These are phyloP conservation scores for Heteromormyrus szaboi DNA, from an alignment of 2,797 vertebrate species.

Conservation along the genomic window DNA sequence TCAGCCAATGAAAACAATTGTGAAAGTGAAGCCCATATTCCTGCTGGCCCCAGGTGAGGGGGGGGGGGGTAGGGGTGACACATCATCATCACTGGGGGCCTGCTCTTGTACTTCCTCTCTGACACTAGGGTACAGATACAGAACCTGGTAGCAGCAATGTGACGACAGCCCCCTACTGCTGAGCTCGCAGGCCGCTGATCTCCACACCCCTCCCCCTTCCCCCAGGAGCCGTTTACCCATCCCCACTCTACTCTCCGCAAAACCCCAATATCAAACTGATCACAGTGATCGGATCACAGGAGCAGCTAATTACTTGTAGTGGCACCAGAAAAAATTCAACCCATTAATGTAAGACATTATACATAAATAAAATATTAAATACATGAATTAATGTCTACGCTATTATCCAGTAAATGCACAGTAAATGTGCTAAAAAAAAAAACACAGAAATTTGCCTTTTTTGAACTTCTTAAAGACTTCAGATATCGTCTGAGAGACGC, in stretches of 20 bases:
- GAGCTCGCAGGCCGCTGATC: not conserved
- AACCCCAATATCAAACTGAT: constrained; percentile 35
- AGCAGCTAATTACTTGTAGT: constrained; percentile 24
- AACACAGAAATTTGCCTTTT: not conserved
- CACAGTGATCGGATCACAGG: constrained; percentile 37
- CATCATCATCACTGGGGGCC: constrained; percentile 8
- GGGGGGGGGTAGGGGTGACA: not conserved
- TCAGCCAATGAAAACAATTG: constrained; percentile 38
- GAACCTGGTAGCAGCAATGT: constrained; percentile 34
- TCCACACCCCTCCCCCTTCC: constrained; percentile 12
- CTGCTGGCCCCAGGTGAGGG: constrained; percentile 11
- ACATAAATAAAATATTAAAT: not conserved
- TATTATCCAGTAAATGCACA: not conserved
- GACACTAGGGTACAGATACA: constrained; percentile 16
- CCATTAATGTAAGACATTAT: not conserved
- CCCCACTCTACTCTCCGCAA: constrained; percentile 28
- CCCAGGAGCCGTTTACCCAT: constrained; percentile 34
- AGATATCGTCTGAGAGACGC: not conserved
- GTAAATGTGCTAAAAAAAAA: not conserved
- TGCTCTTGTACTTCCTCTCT: not conserved
- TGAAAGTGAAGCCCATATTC: not conserved
- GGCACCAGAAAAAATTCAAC: not conserved
- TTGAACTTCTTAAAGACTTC: not conserved
- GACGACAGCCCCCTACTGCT: constrained; percentile 29
- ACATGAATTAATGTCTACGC: not conserved